Percentiles rank a stretch among this genome's conserved stretches.
Conservation (phyloP, 1,140 invertebrate genomes). For the Nymphalis io region DNA sequence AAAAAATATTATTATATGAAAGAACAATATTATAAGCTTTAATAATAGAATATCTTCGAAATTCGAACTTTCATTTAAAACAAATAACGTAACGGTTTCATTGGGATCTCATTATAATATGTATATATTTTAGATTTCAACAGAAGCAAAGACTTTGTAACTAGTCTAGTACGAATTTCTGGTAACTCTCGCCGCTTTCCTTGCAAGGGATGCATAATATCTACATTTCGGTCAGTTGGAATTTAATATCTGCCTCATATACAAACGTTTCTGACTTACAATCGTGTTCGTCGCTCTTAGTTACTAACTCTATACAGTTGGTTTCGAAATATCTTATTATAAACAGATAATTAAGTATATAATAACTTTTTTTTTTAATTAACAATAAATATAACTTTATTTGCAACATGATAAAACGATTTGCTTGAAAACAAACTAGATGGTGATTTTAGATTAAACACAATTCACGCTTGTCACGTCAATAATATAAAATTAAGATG, state of each 20-base stretch:
- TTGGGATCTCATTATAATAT: too few species aligned
- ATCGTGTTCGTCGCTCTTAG: constrained; percentile 61
- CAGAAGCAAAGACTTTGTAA: constrained; percentile 6
- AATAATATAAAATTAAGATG: too few species aligned
- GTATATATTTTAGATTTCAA: too few species aligned
- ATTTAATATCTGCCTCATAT: constrained; percentile 75
- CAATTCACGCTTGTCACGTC: too few species aligned
- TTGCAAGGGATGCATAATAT: constrained; percentile 37
- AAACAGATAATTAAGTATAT: neutral
- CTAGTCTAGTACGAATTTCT: constrained; percentile 26
- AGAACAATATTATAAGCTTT: too few species aligned
- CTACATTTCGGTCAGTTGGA: constrained; percentile 61
- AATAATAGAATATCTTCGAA: too few species aligned
- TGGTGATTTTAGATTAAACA: neutral
- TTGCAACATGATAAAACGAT: neutral
- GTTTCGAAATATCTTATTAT: neutral
- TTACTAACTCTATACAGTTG: constrained; percentile 56
- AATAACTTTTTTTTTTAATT: neutral
- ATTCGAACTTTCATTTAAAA: too few species aligned
- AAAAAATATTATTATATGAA: too few species aligned
- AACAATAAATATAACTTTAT: neutral
- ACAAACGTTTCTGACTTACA: constrained; percentile 61
- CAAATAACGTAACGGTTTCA: too few species aligned
- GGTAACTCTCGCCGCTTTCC: constrained; percentile 23
- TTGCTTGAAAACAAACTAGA: neutral